Conservation (phyloP, 2,888 invertebrate species). For the Argynnis bischoffii region DNA sequence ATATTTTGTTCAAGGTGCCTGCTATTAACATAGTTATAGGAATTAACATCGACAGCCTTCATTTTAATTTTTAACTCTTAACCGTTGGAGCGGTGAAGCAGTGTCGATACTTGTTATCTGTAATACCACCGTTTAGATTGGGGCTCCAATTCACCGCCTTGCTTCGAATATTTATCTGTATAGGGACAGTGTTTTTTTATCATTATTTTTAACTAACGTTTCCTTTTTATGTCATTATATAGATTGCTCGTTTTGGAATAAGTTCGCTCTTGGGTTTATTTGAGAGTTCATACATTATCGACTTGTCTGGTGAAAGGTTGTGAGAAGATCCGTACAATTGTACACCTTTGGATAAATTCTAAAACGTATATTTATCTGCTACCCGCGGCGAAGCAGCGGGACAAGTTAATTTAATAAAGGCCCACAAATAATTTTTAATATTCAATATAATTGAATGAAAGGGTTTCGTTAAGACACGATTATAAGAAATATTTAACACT, state of each 20-base stretch:
- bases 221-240: constrained; percentile 11
- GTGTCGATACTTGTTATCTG: constrained; percentile 33
- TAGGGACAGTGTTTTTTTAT: constrained; percentile 20
- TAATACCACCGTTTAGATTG: constrained; percentile 38
- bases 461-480: constrained; percentile 7
- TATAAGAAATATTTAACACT: constrained; percentile 16
- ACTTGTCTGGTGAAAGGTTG: constrained; percentile 14
- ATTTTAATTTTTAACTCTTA: constrained; percentile 74
- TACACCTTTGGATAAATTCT: constrained; percentile 27
- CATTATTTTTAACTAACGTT: constrained; percentile 17
- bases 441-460: constrained; percentile 31
- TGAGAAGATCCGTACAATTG: constrained; percentile 24
- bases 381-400: constrained; percentile 31
- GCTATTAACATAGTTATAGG: constrained; percentile 81
- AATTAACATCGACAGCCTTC: constrained; percentile 76
- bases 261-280: background rate
- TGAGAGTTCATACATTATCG: background rate
- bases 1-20: constrained; percentile 78
- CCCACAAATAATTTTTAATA: constrained; percentile 28
- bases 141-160: constrained; percentile 18
- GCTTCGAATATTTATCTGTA: constrained; percentile 10
- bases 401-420: constrained; percentile 32
- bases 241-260: background rate
- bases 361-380: constrained; percentile 23
- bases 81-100: constrained; percentile 28